phyloP scores from a whole-genome alignment of 1,140 invertebrate genomes.

The Monomorium pharaonis region DNA sequence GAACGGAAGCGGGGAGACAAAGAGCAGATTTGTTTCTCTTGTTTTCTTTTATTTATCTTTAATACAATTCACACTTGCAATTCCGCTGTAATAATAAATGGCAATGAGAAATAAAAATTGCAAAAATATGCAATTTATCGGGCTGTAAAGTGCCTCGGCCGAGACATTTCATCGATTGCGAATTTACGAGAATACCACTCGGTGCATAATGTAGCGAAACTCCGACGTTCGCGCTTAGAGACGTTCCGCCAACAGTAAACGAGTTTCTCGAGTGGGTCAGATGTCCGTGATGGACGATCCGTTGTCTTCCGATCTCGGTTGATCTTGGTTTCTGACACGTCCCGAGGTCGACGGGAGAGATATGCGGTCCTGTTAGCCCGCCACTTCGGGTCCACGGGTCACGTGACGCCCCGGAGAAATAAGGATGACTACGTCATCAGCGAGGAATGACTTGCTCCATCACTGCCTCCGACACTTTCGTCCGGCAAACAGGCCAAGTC shows the following conservation, averaged over 20 bases:
- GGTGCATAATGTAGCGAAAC: not conserved
- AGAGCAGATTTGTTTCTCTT: not conserved
- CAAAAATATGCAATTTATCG: not conserved
- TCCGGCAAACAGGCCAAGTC: not conserved
- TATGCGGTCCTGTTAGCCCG: slow-evolving; percentile 33
- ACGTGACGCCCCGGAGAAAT: slow-evolving; percentile 28
- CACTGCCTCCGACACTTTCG: not conserved
- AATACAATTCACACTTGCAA: not conserved
- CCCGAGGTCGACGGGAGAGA: slow-evolving; percentile 41
- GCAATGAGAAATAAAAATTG: not conserved
- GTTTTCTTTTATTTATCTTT: not conserved
- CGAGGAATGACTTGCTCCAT: slow-evolving; percentile 25
- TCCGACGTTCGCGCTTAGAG: not conserved
- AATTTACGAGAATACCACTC: not conserved
- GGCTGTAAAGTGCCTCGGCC: not conserved
- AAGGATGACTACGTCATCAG: slow-evolving; percentile 38
- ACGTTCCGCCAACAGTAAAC: not conserved
- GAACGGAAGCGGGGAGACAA: not conserved
- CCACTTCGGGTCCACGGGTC: slow-evolving; percentile 15
- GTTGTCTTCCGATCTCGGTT: slow-evolving; percentile 48
- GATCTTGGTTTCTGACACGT: slow-evolving; percentile 40
- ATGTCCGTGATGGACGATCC: slow-evolving; percentile 26
- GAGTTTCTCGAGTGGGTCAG: slow-evolving; percentile 23
- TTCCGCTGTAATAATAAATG: not conserved
- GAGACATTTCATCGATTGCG: not conserved